These are phyloP conservation scores for Sebastes paucispinis DNA, from an alignment of 2,797 vertebrate genomes.

Conservation along the genomic window DNA sequence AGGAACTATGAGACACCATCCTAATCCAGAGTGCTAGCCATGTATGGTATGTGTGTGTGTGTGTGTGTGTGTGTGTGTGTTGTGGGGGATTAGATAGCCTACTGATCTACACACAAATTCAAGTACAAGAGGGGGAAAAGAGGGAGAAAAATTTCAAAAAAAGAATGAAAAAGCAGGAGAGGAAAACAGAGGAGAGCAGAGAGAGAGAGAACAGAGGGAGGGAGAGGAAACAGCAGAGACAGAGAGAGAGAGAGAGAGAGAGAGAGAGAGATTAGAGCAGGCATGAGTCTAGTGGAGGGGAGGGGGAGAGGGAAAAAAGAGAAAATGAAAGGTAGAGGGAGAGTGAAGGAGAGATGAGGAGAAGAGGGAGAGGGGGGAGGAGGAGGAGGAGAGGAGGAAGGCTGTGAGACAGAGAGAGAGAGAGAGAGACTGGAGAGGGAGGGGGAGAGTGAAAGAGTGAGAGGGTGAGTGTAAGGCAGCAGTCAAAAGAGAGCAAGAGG, in stretches of 20 bases:
- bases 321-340: conserved; percentile 52
- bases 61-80: conserved; percentile 36
- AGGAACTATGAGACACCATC: conserved; percentile 36
- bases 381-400: conserved; percentile 21
- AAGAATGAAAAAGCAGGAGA: conserved; percentile 42
- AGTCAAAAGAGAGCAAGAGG: conserved; percentile 58
- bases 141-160: conserved; percentile 17
- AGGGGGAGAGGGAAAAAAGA: conserved; percentile 14
- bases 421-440: conserved; percentile 17
- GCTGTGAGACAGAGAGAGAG: conserved; percentile 19
- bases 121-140: conserved; percentile 21
- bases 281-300: conserved; percentile 33
- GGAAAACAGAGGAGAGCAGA: conserved; percentile 38
- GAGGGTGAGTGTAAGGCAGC: conserved; percentile 67
- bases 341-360: conserved; percentile 49
- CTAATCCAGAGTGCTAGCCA: conserved; percentile 46
- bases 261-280: conserved; percentile 42
- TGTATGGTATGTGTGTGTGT: conserved; percentile 44
- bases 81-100: conserved; percentile 60
- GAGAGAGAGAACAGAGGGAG: background rate
- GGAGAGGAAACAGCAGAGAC: conserved; percentile 11
- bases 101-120: conserved; percentile 57
- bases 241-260: background rate
- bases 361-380: conserved; percentile 6
- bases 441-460: conserved; percentile 55